These are phyloP conservation scores for Pammene fasciana DNA, from an alignment of 2,888 invertebrate genomes.

Conservation along the genomic window DNA sequence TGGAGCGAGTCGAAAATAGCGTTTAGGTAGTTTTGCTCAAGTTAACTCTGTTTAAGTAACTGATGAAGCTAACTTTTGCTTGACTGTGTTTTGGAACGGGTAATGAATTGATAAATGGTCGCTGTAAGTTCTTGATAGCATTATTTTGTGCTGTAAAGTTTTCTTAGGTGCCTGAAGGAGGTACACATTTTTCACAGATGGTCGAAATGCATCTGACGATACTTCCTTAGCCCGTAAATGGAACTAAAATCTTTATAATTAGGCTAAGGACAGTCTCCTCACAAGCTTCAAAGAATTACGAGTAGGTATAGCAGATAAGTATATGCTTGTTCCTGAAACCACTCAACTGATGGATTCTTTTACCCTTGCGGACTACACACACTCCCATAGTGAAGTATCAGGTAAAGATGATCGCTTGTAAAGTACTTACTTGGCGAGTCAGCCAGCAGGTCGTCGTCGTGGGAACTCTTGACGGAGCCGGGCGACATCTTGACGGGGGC, in stretches of 20 bases:
- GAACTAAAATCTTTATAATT: too few species aligned
- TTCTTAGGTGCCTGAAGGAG: not conserved
- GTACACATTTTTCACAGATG: not conserved
- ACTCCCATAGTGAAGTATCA: too few species aligned
- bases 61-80: conserved; percentile 45
- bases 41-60: conserved; percentile 55
- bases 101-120: conserved; percentile 44
- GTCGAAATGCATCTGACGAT: too few species aligned
- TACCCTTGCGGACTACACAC: too few species aligned
- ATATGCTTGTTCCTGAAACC: too few species aligned
- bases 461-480: conserved; percentile 84
- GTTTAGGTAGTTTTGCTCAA: conserved; percentile 58
- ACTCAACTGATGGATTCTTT: too few species aligned
- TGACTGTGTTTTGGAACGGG: conserved; percentile 32
- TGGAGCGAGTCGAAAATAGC: conserved; percentile 73
- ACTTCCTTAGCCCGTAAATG: too few species aligned
- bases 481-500: conserved; percentile 86
- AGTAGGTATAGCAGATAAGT: too few species aligned
- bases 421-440: conserved; percentile 82
- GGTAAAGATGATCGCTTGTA: too few species aligned
- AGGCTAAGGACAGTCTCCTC: too few species aligned
- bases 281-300: too few species aligned
- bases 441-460: conserved; percentile 89
- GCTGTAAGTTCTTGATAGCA: not conserved
- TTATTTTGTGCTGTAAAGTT: not conserved